Percentiles rank a stretch among this genome's conserved stretches.
phyloP scores from a whole-genome alignment of 2,113 vertebrate genomes.

The Heteronetta atricapilla region DNA sequence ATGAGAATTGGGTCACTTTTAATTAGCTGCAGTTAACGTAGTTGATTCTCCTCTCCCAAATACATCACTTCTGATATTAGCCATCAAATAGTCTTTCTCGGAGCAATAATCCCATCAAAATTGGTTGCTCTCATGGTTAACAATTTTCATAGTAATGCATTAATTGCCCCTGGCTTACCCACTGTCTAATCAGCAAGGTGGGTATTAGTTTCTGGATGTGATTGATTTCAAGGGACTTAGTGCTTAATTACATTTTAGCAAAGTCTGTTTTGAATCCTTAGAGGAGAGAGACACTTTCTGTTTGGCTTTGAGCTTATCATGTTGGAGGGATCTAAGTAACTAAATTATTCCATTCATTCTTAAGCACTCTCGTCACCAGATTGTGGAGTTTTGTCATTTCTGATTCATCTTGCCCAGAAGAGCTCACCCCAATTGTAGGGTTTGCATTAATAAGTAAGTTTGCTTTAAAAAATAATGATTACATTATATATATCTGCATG shows the following conservation, averaged over 20 bases:
- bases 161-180: conserved; percentile 71
- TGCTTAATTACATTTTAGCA: conserved; percentile 77
- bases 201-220: conserved; percentile 71
- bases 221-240: conserved; percentile 79
- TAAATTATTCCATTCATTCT: conserved; percentile 65
- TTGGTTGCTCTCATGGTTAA: conserved; percentile 25
- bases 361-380: background rate
- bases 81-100: background rate
- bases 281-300: conserved; percentile 57
- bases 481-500: conserved; percentile 20
- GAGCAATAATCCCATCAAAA: conserved; percentile 58
- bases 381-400: conserved; percentile 43
- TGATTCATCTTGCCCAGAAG: conserved; percentile 60
- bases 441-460: conserved; percentile 60
- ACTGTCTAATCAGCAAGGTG: conserved; percentile 72
- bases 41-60: background rate
- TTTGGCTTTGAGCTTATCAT: conserved; percentile 63
- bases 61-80: background rate
- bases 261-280: conserved; percentile 69
- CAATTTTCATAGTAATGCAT: conserved; percentile 43
- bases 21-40: conserved; percentile 42
- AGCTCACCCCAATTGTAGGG: conserved; percentile 57
- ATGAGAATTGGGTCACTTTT: conserved; percentile 51
- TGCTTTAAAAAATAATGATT: conserved; percentile 66
- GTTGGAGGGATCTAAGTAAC: conserved; percentile 45